These are phyloP conservation scores for Heliconius erato DNA, from an alignment of 2,888 invertebrate species.

Conservation along the genomic window DNA sequence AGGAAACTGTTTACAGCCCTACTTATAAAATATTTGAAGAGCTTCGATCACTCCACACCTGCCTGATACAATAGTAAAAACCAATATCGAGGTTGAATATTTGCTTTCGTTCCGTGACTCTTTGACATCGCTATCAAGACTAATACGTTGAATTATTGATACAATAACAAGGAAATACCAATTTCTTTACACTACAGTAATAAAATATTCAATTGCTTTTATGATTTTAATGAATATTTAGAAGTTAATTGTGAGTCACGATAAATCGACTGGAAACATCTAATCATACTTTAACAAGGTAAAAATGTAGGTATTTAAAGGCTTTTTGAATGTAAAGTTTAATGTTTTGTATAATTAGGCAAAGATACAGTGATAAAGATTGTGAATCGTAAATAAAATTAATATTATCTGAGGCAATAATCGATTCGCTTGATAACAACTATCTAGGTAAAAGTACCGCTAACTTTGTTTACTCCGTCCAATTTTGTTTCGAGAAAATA, in stretches of 20 bases:
- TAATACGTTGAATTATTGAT: slow-evolving; percentile 39
- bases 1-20: slow-evolving; percentile 26
- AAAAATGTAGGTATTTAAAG: not conserved
- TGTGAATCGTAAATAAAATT: not conserved
- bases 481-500: not conserved
- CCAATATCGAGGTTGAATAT: slow-evolving; percentile 54
- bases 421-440: slow-evolving; percentile 8
- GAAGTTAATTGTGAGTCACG: not conserved
- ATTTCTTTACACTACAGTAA: slow-evolving; percentile 30
- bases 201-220: slow-evolving; percentile 37
- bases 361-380: not conserved
- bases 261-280: not conserved
- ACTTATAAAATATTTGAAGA: slow-evolving; percentile 60
- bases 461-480: not conserved
- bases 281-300: not conserved
- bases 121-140: slow-evolving; percentile 34
- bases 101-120: slow-evolving; percentile 47
- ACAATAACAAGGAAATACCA: slow-evolving; percentile 34
- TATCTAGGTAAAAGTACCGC: slow-evolving; percentile 27
- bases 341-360: slow-evolving; percentile 1
- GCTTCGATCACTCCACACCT: slow-evolving; percentile 59
- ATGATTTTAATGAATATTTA: slow-evolving; percentile 14
- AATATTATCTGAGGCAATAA: slow-evolving; percentile 17
- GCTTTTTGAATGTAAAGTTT: not conserved
- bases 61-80: slow-evolving; percentile 59